Evolutionary conservation across 2,113 vertebrate species (phyloP).

Genomic region (Oriolus oriolus): DNA sequence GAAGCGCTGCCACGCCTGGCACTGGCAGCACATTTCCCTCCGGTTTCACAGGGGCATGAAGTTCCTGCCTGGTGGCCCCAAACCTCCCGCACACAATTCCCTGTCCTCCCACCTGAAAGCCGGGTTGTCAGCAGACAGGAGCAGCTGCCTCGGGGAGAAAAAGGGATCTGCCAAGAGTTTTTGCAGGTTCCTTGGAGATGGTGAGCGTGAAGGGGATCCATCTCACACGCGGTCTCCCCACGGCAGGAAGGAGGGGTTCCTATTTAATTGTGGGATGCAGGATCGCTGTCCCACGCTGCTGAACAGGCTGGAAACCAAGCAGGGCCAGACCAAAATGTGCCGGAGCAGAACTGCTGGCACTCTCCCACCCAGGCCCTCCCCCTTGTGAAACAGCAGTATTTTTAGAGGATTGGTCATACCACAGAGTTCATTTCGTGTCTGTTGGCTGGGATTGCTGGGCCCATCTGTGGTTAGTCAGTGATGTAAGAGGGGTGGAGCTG

Average conservation of each 20-base stretch:
- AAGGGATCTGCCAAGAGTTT: background rate
- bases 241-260: background rate
- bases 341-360: background rate
- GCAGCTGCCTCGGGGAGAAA: accelerated
- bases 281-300: background rate
- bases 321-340: background rate
- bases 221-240: background rate
- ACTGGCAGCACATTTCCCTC: background rate
- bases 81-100: accelerated
- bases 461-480: background rate
- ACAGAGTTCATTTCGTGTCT: background rate
- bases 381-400: background rate
- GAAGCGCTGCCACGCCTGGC: background rate
- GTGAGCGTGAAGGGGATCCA: accelerated
- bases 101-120: background rate
- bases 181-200: background rate
- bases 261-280: background rate
- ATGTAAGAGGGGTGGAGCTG: background rate
- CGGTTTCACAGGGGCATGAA: background rate
- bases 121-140: background rate
- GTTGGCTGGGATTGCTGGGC: background rate
- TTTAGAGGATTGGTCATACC: background rate
- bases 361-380: background rate
- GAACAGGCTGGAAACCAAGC: background rate
- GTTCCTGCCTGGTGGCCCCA: background rate